These are phyloP conservation scores for Laupala kohalensis DNA, from an alignment of 1,140 invertebrate genomes.

Conservation along the genomic window DNA sequence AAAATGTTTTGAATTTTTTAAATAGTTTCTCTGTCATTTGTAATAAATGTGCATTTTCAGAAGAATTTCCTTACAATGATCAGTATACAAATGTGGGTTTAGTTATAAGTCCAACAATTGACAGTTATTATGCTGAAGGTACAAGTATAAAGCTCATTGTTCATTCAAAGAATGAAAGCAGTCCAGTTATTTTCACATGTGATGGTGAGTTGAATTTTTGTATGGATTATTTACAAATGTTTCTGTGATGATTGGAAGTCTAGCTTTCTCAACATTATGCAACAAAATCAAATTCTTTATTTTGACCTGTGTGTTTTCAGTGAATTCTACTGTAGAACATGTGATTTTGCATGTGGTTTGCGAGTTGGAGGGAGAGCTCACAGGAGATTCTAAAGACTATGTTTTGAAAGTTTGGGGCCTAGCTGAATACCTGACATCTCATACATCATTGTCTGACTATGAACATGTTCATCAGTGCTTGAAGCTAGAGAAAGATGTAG, in stretches of 20 bases:
- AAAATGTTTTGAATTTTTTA: neutral
- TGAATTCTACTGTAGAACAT: slow-evolving; percentile 73
- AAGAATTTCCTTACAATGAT: slow-evolving; percentile 51
- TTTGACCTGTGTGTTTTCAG: slow-evolving; percentile 30
- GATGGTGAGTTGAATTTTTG: slow-evolving; percentile 46
- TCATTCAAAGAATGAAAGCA: slow-evolving; percentile 44
- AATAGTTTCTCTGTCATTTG: neutral
- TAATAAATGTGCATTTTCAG: slow-evolving; percentile 31
- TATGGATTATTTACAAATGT: neutral
- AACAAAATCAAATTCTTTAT: neutral
- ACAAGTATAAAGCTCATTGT: slow-evolving; percentile 78
- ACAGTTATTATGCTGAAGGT: slow-evolving; percentile 57
- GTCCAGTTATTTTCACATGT: slow-evolving; percentile 70
- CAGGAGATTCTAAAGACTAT: slow-evolving; percentile 50
- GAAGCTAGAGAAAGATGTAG: slow-evolving; percentile 82
- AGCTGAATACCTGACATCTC: slow-evolving; percentile 63
- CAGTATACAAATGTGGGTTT: slow-evolving; percentile 61
- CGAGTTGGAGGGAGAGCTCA: slow-evolving; percentile 56
- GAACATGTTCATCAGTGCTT: slow-evolving; percentile 90
- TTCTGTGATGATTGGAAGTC: too few species aligned
- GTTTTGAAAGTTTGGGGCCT: slow-evolving; percentile 63
- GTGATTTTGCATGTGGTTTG: slow-evolving; percentile 77
- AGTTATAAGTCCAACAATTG: slow-evolving; percentile 66
- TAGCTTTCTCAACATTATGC: too few species aligned
- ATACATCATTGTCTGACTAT: slow-evolving; percentile 63